Evolutionary conservation across 2,113 vertebrate genomes (phyloP), one percentile per base, ranked within the genome.

Genomic region (Erinaceus europaeus): DNA sequence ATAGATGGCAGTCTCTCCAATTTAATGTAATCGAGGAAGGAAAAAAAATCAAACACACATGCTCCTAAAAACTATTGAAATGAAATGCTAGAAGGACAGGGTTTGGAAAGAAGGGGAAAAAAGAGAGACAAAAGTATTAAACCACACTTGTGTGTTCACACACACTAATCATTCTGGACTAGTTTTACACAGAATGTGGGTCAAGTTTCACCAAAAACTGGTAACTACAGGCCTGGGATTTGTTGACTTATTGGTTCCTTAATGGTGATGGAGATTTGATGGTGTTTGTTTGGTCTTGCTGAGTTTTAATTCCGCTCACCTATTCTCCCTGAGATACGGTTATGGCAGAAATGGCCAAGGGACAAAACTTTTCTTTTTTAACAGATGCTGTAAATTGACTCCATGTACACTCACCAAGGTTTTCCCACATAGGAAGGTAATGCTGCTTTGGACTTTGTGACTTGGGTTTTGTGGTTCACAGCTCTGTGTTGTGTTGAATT

Each of bases 391-490:
- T 20, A 27, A 69, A 1, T 0, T 2, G 38, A 74, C 57, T 40
- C n/a, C n/a, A n/a, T n/a, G 73, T 7, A 21, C 36, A 95, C 98
- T 98, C 89, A 99, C 99, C 98, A 99, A 95, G 46, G 98, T 99
- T 93, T 98, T 99, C 75, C 98, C 98, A 84, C 99, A 99, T 72
- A 98, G 97, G 94, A 99, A 99, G 90, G 97, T 97, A 96, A 99
- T 98, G 95, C 97, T 99, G 92, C 97, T 98, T 94, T 98, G 98
- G 38, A 98, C 5, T 25, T 40, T 95, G 92, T 97, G 97, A 40
- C 2, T 11, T 21, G 61, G 34, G 21, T 57, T 95, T 0, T 93
- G 91, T 21, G 91, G 84, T 9, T 6, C 81, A 86, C 99, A 99
- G 12, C 6, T 75, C 0, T 0, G 0, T 0, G 97, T 97, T 61